Evolutionary conservation across 2,797 vertebrate genomes (phyloP).

Genomic region (Lepilemur ruficaudatus): DNA sequence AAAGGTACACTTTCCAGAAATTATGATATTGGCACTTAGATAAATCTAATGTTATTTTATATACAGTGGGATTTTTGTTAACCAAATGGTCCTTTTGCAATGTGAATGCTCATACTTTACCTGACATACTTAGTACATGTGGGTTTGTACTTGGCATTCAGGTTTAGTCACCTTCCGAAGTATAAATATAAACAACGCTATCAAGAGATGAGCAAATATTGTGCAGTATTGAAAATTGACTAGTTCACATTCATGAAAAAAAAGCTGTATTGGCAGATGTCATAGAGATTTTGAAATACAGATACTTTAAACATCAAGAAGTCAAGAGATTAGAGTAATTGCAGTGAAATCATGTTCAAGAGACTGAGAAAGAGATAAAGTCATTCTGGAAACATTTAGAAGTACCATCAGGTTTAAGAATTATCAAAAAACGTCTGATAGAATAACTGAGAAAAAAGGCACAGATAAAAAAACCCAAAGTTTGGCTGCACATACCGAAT

Average conservation of each 20-base stretch:
- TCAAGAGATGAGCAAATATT: not conserved
- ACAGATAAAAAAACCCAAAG: not conserved
- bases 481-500: not conserved
- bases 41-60: not conserved
- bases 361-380: not conserved
- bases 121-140: not conserved
- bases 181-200: not conserved
- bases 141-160: not conserved
- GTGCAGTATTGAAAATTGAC: not conserved
- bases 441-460: not conserved
- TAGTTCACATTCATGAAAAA: not conserved
- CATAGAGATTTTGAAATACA: not conserved
- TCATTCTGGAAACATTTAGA: not conserved
- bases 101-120: not conserved
- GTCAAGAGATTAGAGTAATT: not conserved
- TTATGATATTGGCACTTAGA: not conserved
- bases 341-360: not conserved
- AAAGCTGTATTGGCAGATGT: not conserved
- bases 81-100: not conserved
- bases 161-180: not conserved
- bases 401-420: not conserved
- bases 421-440: not conserved
- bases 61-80: not conserved
- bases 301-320: not conserved
- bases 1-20: not conserved